phyloP scores from a whole-genome alignment of 2,797 vertebrate genomes.

The Fistularia commersonii region DNA sequence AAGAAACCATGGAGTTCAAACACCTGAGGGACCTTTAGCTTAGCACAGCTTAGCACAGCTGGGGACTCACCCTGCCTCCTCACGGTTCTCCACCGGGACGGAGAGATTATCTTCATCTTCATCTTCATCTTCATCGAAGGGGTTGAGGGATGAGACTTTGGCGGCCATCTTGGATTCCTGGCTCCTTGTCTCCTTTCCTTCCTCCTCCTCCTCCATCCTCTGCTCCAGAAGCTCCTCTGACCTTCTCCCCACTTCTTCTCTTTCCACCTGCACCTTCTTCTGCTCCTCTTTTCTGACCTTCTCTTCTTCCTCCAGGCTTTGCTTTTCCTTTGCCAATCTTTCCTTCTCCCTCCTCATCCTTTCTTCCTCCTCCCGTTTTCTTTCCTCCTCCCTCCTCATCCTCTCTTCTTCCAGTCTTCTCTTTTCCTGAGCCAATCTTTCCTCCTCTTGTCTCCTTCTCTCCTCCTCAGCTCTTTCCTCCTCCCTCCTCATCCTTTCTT shows the following conservation, averaged over 20 bases:
- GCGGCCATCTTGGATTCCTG: background rate
- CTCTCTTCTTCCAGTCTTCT: background rate
- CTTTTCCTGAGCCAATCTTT: background rate
- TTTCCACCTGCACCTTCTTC: slow-evolving; percentile 4
- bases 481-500: slow-evolving; percentile 3
- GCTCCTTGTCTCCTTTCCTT: background rate
- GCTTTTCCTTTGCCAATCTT: slow-evolving; percentile 5
- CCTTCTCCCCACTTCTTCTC: slow-evolving; percentile 9
- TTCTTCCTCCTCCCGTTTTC: too few relatives aligned
- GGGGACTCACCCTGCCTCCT: too few relatives aligned
- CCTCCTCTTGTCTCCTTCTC: background rate
- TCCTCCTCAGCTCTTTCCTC: background rate
- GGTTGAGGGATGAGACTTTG: slow-evolving; percentile 31
- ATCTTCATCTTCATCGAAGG: slow-evolving; percentile 58
- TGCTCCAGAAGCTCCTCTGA: slow-evolving; percentile 8
- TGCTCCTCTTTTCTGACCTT: slow-evolving; percentile 5
- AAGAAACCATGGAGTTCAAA: slow-evolving; percentile 7
- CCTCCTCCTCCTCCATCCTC: slow-evolving; percentile 2
- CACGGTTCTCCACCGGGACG: too few relatives aligned
- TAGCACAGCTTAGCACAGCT: too few relatives aligned
- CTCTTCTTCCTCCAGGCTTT: slow-evolving; percentile 5
- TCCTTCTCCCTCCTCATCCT: too few relatives aligned
- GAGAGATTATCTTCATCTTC: too few relatives aligned
- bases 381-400: background rate
- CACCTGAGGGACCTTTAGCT: too few relatives aligned